Percentiles rank a stretch among this genome's conserved stretches.
Evolutionary conservation across 2,888 invertebrate genomes (phyloP).

Genomic region (Tuberolachnus salignus): DNA sequence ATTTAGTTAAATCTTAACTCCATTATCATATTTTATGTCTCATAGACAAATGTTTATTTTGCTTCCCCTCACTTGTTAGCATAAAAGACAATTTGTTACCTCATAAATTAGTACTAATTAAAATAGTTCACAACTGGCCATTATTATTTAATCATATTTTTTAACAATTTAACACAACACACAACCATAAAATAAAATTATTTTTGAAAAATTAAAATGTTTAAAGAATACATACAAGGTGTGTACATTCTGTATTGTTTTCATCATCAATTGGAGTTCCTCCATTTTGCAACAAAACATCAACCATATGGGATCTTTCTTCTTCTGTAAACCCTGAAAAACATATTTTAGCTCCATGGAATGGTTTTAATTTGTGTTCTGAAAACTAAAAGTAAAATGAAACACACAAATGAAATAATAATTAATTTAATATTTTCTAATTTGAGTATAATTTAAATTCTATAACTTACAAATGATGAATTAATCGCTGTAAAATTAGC

Average conservation of each 20-base stretch:
- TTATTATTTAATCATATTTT: neutral
- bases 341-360: constrained; percentile 84
- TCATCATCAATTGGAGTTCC: constrained; percentile 75
- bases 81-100: neutral
- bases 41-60: neutral
- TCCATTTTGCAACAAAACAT: constrained; percentile 84
- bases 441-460: neutral
- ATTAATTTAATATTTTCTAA: neutral
- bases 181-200: neutral
- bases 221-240: constrained; percentile 72
- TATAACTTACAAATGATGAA: constrained; percentile 64
- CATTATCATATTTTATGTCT: neutral
- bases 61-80: neutral
- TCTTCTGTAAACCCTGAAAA: constrained; percentile 90
- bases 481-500: constrained; percentile 73
- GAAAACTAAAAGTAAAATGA: constrained; percentile 52
- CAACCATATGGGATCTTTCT: constrained; percentile 90
- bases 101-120: neutral
- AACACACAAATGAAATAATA: neutral
- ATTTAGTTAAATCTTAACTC: neutral
- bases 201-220: constrained; percentile 14
- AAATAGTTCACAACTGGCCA: neutral
- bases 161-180: neutral
- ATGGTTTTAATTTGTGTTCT: constrained; percentile 81
- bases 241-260: constrained; percentile 85